Percentiles rank a stretch among this genome's conserved stretches.
These are phyloP conservation scores for Drosophila affinis DNA, from an alignment of 2,888 invertebrate species.

Conservation along the genomic window DNA sequence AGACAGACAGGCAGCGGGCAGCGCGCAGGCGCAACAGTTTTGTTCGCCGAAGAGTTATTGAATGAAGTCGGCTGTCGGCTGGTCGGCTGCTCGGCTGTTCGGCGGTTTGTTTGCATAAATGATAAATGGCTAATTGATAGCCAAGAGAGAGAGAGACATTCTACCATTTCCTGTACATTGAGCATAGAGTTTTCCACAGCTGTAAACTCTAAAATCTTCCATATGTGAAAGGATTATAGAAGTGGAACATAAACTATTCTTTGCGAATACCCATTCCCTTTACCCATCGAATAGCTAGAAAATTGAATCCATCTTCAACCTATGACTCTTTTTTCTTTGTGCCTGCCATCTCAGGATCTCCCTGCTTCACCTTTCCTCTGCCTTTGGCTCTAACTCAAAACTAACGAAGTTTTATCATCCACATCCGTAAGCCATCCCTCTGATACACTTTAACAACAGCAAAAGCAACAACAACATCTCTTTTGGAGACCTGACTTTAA, in stretches of 20 bases:
- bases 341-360: background rate
- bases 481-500: constrained; percentile 42
- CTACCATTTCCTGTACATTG: constrained; percentile 52
- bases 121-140: constrained; percentile 68
- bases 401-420: background rate
- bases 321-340: no score
- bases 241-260: no score
- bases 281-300: no score
- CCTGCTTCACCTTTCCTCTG: background rate
- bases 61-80: constrained; percentile 36
- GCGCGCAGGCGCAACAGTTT: constrained; percentile 35
- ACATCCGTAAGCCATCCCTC: background rate
- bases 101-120: constrained; percentile 65
- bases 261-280: no score
- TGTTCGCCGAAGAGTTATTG: constrained; percentile 33
- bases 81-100: constrained; percentile 3
- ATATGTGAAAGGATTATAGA: background rate
- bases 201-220: background rate
- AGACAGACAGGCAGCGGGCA: constrained; percentile 14
- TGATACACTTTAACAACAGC: background rate
- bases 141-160: constrained; percentile 17
- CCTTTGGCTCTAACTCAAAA: background rate
- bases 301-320: no score
- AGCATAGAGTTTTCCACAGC: background rate
- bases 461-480: background rate